Percentiles rank a stretch among this genome's conserved stretches.
Evolutionary conservation across 2,113 vertebrate species (phyloP).

Genomic region (Campylomormyrus numenius): DNA sequence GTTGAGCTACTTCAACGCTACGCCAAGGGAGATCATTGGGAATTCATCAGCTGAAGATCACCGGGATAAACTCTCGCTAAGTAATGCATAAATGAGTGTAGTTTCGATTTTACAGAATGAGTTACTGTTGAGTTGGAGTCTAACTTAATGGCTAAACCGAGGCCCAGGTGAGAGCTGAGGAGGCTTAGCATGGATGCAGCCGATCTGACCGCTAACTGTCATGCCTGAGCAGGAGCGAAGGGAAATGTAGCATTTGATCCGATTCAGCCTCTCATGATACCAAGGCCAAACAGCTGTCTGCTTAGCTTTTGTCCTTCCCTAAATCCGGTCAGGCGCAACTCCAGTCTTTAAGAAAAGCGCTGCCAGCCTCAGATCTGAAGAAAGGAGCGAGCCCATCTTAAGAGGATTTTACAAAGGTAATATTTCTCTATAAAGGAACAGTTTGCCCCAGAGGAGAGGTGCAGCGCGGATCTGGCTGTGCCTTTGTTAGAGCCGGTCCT

Average conservation of each 20-base stretch:
- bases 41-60: background rate
- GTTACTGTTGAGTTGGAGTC: background rate
- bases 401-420: slow-evolving; percentile 18
- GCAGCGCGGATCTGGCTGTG: slow-evolving; percentile 25
- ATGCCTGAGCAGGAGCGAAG: background rate
- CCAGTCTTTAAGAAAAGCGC: background rate
- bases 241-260: slow-evolving; percentile 1
- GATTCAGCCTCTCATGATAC: background rate
- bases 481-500: slow-evolving; percentile 32
- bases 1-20: background rate
- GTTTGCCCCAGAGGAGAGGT: slow-evolving; percentile 25
- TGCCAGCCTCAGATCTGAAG: slow-evolving; percentile 9
- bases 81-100: background rate
- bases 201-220: background rate
- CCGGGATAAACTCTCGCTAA: background rate
- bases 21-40: background rate
- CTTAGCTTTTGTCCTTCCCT: background rate
- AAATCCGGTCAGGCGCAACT: background rate
- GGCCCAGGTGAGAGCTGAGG: background rate
- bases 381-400: background rate
- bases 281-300: background rate
- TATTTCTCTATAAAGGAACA: slow-evolving; percentile 29
- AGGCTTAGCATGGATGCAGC: background rate
- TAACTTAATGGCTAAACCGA: background rate
- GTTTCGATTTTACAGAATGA: background rate